phyloP scores from a whole-genome alignment of 2,888 invertebrate genomes.

The Ophioninae sp. region DNA sequence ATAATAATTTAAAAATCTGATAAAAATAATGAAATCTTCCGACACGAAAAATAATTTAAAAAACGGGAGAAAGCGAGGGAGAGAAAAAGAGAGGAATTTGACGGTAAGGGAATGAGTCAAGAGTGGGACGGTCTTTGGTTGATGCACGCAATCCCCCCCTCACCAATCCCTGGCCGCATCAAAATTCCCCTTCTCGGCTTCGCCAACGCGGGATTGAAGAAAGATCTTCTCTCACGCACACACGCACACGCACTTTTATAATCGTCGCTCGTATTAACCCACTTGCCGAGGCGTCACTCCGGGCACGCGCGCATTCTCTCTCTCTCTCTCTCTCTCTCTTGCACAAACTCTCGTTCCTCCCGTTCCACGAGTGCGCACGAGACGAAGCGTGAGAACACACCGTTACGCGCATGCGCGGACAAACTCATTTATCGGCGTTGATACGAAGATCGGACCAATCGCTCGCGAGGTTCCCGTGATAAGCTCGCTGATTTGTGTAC shows the following conservation, averaged over 20 bases:
- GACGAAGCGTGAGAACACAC: slow-evolving; percentile 58
- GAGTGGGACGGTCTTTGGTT: slow-evolving; percentile 50
- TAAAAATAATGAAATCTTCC: too few species aligned
- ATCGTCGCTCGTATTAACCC: slow-evolving; percentile 75
- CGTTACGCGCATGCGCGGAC: slow-evolving; percentile 61
- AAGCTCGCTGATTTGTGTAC: slow-evolving; percentile 19
- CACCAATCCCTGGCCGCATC: slow-evolving; percentile 41
- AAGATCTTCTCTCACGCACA: slow-evolving; percentile 65
- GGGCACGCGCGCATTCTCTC: slow-evolving; percentile 64
- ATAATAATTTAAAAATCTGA: too few species aligned
- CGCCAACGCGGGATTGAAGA: slow-evolving; percentile 58
- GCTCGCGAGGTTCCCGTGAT: slow-evolving; percentile 5
- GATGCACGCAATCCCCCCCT: slow-evolving; percentile 58
- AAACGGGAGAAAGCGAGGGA: slow-evolving; percentile 32
- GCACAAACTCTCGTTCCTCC: too few species aligned
- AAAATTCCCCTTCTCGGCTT: slow-evolving; percentile 1
- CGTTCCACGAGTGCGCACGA: slow-evolving; percentile 47
- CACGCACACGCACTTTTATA: slow-evolving; percentile 62
- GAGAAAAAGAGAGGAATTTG: slow-evolving; percentile 10
- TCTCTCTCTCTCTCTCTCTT: slow-evolving; percentile 11
- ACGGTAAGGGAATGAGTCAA: slow-evolving; percentile 66
- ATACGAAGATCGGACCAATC: slow-evolving; percentile 61
- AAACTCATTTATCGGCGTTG: slow-evolving; percentile 61
- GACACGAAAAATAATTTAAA: not conserved
- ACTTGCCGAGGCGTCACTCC: slow-evolving; percentile 74